Base-by-base conservation (phyloP, 2,888 invertebrate genomes). In the Exocentrus adspersus region DNA sequence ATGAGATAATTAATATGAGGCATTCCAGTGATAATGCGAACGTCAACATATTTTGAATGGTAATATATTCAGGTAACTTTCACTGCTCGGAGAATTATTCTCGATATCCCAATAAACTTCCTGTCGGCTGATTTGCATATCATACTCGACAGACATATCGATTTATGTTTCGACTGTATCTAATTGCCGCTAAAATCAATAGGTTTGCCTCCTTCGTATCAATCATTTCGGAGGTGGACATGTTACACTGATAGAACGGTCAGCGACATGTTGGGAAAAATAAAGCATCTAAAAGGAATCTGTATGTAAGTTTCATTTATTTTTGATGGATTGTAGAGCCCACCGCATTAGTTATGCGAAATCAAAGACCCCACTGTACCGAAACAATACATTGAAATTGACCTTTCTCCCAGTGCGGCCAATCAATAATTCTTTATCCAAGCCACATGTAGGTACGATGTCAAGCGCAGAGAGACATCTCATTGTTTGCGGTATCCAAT, bases 401-500 rank as follows among this genome's bases (percentile, higher is more conserved):
- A 37, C n/a, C 37, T 5, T 37, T 37, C 37, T 37, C 37, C 14
- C 37, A 37, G 37, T 37, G 19, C 46, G 14, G 17, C 52, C 32
- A 60, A 63, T 64, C 64, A 41, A 60, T 64, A 64, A 53, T 64
- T 60, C 60, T 60, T 60, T 43, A 16, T 24, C 54, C 14, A 43
- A 50, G 48, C 30, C 41, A 45, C 50, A 60, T 54, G 60, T 59
- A 54, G 64, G 64, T 64, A 64, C 32, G 64, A 54, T 64, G 64
- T 64, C 64, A 64, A 64, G 53, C 45, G 54, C 43, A 52, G 63
- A 54, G 60, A 60, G 64, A 64, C 64, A 60, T 54, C 60, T 64
- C 60, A 59, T 64, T 64, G 64, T 64, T 64, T 56, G 62, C 14
- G 48, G 56, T 37, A 54, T 42, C 32, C 43, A 54, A 32, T 24